phyloP scores from a whole-genome alignment of 2,797 vertebrate species.

The Cephalopachus bancanus region DNA sequence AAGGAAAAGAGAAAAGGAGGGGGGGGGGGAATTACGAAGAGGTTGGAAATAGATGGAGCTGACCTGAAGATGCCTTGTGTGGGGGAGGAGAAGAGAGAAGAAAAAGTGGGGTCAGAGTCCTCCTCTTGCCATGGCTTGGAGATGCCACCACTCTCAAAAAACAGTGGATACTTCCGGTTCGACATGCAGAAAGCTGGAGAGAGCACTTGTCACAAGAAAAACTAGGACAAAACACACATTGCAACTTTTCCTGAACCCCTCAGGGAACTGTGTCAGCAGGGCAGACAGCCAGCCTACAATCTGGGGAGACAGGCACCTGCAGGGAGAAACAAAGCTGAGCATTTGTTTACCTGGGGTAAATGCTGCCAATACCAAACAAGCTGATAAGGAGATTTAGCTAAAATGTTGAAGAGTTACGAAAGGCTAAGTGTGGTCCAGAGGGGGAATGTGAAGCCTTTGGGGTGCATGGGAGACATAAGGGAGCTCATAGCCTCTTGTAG shows the following conservation, averaged over 20 bases:
- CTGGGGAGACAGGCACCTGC: not conserved
- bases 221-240: not conserved
- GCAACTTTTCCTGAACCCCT: conserved; percentile 22
- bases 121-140: not conserved
- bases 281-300: not conserved
- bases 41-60: not conserved
- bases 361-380: not conserved
- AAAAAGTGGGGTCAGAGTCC: not conserved
- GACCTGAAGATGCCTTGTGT: not conserved
- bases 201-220: not conserved
- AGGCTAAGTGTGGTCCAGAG: not conserved
- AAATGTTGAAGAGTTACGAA: conserved; percentile 10
- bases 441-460: not conserved
- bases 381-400: not conserved
- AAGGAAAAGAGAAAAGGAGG: not conserved
- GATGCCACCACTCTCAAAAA: not conserved
- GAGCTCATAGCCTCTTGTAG: not conserved
- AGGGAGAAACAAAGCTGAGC: not conserved
- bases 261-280: not conserved
- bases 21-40: not conserved
- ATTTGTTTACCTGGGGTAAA: not conserved
- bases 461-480: not conserved
- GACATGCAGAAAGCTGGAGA: not conserved
- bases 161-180: not conserved
- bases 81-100: not conserved